Percentiles rank a stretch among this genome's conserved stretches.
phyloP scores from a whole-genome alignment of 1,140 invertebrate genomes.

The Scaptomyza montana region DNA sequence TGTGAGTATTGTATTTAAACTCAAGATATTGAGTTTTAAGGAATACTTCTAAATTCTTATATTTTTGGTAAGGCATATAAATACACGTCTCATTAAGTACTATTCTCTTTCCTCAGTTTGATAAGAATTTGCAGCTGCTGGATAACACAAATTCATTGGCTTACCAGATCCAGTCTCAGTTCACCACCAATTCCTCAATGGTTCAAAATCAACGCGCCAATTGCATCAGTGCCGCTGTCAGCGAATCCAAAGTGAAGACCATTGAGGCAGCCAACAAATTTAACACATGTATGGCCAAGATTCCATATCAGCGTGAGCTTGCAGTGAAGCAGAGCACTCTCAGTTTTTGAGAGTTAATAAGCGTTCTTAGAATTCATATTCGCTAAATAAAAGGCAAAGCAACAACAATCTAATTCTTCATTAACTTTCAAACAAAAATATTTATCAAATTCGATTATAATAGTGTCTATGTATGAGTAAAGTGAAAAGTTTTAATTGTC shows the following conservation, averaged over 20 bases:
- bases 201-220: conserved; percentile 29
- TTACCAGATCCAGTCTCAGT: conserved; percentile 47
- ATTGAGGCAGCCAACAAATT: conserved; percentile 60
- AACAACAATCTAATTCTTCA: conserved; percentile 3
- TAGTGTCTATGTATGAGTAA: neutral
- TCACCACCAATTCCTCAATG: conserved; percentile 35
- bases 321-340: neutral
- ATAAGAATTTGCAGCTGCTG: conserved; percentile 58
- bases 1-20: conserved; percentile 28
- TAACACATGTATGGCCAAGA: conserved; percentile 42
- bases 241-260: conserved; percentile 51
- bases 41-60: neutral
- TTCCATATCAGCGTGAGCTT: conserved; percentile 41
- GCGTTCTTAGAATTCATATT: conserved; percentile 6
- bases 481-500: conserved; percentile 2
- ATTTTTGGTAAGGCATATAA: too few relatives aligned
- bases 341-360: neutral
- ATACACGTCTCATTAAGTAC: too few relatives aligned
- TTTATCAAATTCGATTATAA: conserved; percentile 10
- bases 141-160: conserved; percentile 55
- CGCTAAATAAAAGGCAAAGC: conserved; percentile 39
- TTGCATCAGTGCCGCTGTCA: conserved; percentile 52
- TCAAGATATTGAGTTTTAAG: too few relatives aligned
- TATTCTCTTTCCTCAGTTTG: conserved; percentile 32
- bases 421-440: conserved; percentile 22